A percentile compares a stretch with the other conserved stretches of the same genome.
These are phyloP conservation scores for Yponomeuta cagnagella DNA, from an alignment of 2,888 invertebrate genomes.

Conservation along the genomic window DNA sequence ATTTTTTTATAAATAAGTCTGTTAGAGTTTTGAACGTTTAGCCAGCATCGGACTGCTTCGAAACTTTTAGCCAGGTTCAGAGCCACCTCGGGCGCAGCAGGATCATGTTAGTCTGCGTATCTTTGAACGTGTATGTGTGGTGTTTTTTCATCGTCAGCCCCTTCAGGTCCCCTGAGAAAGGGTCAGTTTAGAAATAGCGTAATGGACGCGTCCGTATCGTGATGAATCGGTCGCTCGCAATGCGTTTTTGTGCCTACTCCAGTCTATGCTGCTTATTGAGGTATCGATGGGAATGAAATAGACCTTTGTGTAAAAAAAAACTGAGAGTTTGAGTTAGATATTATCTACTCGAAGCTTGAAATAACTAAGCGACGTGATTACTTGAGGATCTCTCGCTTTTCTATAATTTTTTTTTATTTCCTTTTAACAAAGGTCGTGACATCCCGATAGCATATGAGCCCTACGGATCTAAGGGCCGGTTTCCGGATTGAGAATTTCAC, in stretches of 20 bases:
- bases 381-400: too few relatives aligned
- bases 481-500: too few relatives aligned
- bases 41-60: background rate
- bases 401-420: too few relatives aligned
- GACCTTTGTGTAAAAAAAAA: too few relatives aligned
- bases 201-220: conserved; percentile 26
- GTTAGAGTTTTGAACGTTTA: too few relatives aligned
- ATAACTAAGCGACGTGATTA: too few relatives aligned
- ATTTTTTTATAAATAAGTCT: too few relatives aligned
- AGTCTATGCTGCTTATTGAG: background rate
- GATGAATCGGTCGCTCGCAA: conserved; percentile 3
- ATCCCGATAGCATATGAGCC: too few relatives aligned
- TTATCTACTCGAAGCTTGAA: too few relatives aligned
- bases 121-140: conserved; percentile 21
- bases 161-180: conserved; percentile 31
- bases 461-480: too few relatives aligned
- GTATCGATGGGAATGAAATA: background rate
- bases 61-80: background rate
- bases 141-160: conserved; percentile 26
- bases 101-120: background rate
- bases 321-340: too few relatives aligned
- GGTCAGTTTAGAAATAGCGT: conserved; percentile 42
- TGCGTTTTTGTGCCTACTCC: background rate
- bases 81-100: background rate
- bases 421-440: too few relatives aligned